A percentile compares a stretch with the other conserved stretches of the same genome.
phyloP scores from a whole-genome alignment of 2,888 invertebrate genomes.

The Ethmia dodecea region DNA sequence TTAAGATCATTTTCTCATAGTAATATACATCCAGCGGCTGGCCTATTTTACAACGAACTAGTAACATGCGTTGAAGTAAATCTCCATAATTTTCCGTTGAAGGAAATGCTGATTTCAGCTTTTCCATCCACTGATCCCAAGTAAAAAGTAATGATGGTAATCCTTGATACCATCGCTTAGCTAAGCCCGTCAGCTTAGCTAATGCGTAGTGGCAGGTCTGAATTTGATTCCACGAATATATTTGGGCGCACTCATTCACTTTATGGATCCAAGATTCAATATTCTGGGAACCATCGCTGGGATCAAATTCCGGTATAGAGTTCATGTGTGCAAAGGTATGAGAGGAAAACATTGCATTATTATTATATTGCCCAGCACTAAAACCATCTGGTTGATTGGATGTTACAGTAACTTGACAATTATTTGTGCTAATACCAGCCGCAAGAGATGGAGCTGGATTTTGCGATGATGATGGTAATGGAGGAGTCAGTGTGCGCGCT shows the following conservation, averaged over 20 bases:
- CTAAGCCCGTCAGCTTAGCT: slow-evolving; percentile 2
- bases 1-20: slow-evolving; percentile 18
- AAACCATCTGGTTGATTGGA: too few relatives aligned
- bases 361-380: too few relatives aligned
- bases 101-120: not conserved
- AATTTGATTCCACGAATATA: slow-evolving; percentile 3
- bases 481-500: too few relatives aligned
- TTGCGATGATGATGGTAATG: too few relatives aligned
- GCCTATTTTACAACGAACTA: slow-evolving; percentile 15
- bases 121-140: slow-evolving; percentile 1
- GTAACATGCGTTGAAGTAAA: slow-evolving; percentile 10
- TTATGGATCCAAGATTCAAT: slow-evolving; percentile 6
- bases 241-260: slow-evolving; percentile 3
- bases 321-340: too few relatives aligned
- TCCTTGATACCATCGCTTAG: slow-evolving; percentile 4
- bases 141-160: slow-evolving; percentile 2
- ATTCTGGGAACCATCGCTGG: not conserved
- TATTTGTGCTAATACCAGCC: too few relatives aligned
- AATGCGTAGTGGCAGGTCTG: slow-evolving; percentile 4
- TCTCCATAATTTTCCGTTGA: slow-evolving; percentile 1
- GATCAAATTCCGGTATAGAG: too few relatives aligned
- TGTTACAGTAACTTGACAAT: too few relatives aligned
- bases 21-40: slow-evolving; percentile 17
- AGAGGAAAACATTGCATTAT: too few relatives aligned
- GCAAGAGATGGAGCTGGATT: too few relatives aligned